Conservation (phyloP, 2,113 vertebrate species). For the Leucopsar rothschildi region DNA sequence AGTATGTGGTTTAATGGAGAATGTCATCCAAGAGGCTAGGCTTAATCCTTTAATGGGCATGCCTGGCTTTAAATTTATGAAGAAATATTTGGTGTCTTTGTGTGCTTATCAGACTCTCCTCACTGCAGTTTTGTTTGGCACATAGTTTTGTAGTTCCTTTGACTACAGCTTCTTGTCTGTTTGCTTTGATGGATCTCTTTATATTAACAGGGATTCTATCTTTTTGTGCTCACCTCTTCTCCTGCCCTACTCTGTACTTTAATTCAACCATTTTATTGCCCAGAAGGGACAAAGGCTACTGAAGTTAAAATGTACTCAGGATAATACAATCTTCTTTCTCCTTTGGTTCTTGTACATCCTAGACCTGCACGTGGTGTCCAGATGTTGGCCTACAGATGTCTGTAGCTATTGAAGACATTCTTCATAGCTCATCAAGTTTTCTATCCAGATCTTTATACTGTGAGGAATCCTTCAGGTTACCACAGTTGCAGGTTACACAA, state of each 20-base stretch:
- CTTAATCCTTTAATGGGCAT: background rate
- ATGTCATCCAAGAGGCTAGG: background rate
- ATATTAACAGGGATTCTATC: background rate
- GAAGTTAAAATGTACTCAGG: background rate
- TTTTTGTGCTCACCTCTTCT: background rate
- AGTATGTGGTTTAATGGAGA: background rate
- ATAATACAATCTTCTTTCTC: background rate
- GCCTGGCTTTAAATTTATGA: background rate
- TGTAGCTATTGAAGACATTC: background rate
- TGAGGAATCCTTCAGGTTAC: background rate
- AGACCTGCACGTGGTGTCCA: background rate
- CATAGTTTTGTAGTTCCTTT: background rate
- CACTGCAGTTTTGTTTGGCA: background rate
- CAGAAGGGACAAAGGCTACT: background rate
- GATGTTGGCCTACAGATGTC: background rate
- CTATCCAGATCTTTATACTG: background rate
- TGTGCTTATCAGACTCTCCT: background rate
- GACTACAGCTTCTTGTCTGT: background rate
- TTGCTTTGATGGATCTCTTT: background rate
- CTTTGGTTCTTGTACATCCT: background rate
- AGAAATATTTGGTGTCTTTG: background rate
- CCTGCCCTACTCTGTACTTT: background rate
- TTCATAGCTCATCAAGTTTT: background rate
- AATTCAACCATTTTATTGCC: background rate
- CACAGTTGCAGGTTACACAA: slow-evolving; percentile 4